A percentile compares a stretch with the other conserved stretches of the same genome.
Evolutionary conservation across 2,888 invertebrate genomes (phyloP).

Genomic region (Drosophila neonasuta): DNA sequence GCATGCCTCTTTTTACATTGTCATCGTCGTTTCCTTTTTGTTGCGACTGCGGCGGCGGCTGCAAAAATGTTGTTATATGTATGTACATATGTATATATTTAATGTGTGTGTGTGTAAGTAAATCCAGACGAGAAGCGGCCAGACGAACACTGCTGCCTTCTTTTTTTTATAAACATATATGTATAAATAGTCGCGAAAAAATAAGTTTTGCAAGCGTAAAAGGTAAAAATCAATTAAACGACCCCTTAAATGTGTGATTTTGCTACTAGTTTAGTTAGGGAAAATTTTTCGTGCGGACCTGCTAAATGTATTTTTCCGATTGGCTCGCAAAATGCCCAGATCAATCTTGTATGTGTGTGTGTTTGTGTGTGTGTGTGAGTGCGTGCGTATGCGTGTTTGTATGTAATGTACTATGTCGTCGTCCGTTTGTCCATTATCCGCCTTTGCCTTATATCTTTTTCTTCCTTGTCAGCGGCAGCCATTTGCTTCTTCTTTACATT

Average conservation of each 20-base stretch:
- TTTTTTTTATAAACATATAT: conserved; percentile 51
- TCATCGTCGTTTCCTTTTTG: conserved; percentile 71
- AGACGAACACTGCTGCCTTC: conserved; percentile 31
- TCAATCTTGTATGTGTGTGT: conserved; percentile 12
- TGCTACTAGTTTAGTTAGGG: conserved; percentile 9
- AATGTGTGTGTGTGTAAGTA: conserved; percentile 30
- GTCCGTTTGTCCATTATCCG: conserved; percentile 53
- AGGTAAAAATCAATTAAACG: conserved; percentile 64
- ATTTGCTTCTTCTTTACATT: conserved; percentile 67
- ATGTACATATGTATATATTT: conserved; percentile 24
- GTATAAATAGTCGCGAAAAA: conserved; percentile 67
- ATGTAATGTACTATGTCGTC: conserved; percentile 15
- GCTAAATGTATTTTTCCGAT: conserved; percentile 48
- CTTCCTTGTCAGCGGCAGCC: conserved; percentile 73
- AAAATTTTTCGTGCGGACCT: conserved; percentile 19
- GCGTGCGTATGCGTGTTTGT: conserved; percentile 20
- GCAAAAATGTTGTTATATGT: conserved; percentile 56
- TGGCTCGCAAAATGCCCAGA: conserved; percentile 38
- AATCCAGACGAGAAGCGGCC: conserved; percentile 65
- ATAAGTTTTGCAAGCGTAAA: conserved; percentile 34
- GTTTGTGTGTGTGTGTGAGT: conserved; percentile 7
- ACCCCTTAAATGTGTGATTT: conserved; percentile 34
- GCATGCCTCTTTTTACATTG: conserved; percentile 67
- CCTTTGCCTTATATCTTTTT: conserved; percentile 61
- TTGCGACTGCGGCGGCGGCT: conserved; percentile 46